phyloP scores from a whole-genome alignment of 2,113 vertebrate genomes.

The Malurus cyaneus region DNA sequence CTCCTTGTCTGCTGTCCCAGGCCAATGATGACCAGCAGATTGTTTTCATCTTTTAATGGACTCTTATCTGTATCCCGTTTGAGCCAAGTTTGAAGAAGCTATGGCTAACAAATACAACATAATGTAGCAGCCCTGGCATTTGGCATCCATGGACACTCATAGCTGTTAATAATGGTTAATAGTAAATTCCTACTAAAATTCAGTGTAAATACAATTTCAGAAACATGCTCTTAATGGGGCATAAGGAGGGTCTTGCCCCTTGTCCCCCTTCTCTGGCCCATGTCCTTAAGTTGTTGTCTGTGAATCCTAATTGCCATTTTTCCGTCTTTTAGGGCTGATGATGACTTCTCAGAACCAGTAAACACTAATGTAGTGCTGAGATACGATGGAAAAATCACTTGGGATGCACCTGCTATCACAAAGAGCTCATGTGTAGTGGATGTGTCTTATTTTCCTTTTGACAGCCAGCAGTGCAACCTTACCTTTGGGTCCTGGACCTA shows the following conservation, averaged over 20 bases:
- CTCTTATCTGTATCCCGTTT: not conserved
- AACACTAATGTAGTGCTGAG: slow-evolving; percentile 94
- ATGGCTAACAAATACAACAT: not conserved
- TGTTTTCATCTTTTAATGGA: not conserved
- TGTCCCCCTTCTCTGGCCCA: not conserved
- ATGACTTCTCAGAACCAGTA: slow-evolving; percentile 86
- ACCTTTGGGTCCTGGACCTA: slow-evolving; percentile 99
- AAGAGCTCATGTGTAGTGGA: slow-evolving; percentile 96
- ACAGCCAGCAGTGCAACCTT: slow-evolving; percentile 93
- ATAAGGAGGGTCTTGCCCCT: not conserved
- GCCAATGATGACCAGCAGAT: not conserved
- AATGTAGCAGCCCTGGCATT: not conserved
- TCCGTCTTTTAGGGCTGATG: slow-evolving; percentile 83
- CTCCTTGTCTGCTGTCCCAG: not conserved
- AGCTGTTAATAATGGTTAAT: not conserved
- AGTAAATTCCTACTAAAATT: not conserved
- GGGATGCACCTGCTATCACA: slow-evolving; percentile 96
- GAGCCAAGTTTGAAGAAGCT: not conserved
- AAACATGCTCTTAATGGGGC: not conserved
- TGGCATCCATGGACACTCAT: not conserved
- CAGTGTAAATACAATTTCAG: not conserved
- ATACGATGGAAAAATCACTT: slow-evolving; percentile 91
- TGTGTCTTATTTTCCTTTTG: slow-evolving; percentile 96
- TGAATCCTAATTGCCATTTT: not conserved
- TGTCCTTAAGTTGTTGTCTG: not conserved